Percentiles rank a stretch among this genome's conserved stretches.
These are phyloP conservation scores for Thelaira solivaga DNA, from an alignment of 2,888 invertebrate species.

Conservation along the genomic window DNA sequence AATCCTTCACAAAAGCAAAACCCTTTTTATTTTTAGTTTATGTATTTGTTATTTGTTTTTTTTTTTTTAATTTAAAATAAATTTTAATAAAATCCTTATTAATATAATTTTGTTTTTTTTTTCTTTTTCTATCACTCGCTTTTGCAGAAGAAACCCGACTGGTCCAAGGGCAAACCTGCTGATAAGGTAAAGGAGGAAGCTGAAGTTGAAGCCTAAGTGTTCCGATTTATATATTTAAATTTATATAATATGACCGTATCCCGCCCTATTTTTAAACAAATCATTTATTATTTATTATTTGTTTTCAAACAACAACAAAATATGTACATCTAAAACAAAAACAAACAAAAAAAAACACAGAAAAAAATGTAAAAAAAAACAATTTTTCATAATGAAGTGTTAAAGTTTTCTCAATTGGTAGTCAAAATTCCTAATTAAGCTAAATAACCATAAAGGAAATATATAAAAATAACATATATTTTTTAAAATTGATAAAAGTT, in stretches of 20 bases:
- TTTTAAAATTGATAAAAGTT: constrained; percentile 66
- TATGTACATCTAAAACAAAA: constrained; percentile 58
- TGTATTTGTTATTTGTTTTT: constrained; percentile 10
- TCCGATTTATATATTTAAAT: constrained; percentile 68
- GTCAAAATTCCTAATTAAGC: constrained; percentile 5
- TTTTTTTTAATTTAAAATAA: too few species aligned
- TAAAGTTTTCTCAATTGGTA: constrained; percentile 26
- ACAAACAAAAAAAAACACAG: constrained; percentile 8
- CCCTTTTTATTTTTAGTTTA: background rate
- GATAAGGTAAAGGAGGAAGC: constrained; percentile 92
- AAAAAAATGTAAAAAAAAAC: constrained; percentile 40
- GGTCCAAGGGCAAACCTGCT: constrained; percentile 93
- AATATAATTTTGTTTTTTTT: constrained; percentile 33
- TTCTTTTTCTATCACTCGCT: background rate
- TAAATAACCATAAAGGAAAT: constrained; percentile 51
- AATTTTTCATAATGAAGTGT: constrained; percentile 14
- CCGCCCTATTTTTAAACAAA: constrained; percentile 71
- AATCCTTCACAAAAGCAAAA: background rate
- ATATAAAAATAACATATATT: constrained; percentile 74
- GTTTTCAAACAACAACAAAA: constrained; percentile 59
- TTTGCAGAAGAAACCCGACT: constrained; percentile 94
- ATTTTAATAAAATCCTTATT: background rate
- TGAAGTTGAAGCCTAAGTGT: constrained; percentile 88
- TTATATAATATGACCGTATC: constrained; percentile 68
- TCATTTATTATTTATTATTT: constrained; percentile 68